These are phyloP conservation scores for Gymnosoma rotundatum DNA, from an alignment of 2,888 invertebrate species.

Conservation along the genomic window DNA sequence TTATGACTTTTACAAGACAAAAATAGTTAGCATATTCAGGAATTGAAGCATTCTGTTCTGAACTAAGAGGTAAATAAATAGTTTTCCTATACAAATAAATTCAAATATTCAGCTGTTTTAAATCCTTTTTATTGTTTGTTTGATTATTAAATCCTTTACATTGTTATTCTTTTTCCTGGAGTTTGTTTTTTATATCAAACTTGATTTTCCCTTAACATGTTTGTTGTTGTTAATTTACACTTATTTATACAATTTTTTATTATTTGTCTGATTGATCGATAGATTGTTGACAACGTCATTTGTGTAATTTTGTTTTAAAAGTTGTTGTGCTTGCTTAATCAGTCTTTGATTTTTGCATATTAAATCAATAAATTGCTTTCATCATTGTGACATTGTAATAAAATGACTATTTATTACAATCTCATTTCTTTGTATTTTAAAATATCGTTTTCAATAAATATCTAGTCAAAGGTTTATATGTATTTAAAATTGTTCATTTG, in stretches of 20 bases:
- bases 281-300: conserved; percentile 65
- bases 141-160: too few relatives aligned
- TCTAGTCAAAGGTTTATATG: conserved; percentile 32
- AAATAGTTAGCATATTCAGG: too few relatives aligned
- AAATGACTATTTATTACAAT: conserved; percentile 3
- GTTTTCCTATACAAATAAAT: background rate
- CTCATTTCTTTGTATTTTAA: conserved; percentile 36
- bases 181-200: conserved; percentile 14
- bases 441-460: conserved; percentile 13
- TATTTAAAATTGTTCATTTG: conserved; percentile 27
- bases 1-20: too few relatives aligned
- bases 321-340: conserved; percentile 70
- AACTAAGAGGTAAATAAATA: background rate
- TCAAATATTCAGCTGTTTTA: conserved; percentile 14
- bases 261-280: conserved; percentile 22
- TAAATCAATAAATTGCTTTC: conserved; percentile 50
- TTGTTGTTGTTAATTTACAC: background rate
- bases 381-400: conserved; percentile 38
- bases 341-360: conserved; percentile 66
- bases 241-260: background rate
- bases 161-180: background rate
- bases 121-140: conserved; percentile 4
- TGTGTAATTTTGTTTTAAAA: conserved; percentile 56
- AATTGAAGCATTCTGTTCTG: too few relatives aligned
- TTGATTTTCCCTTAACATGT: background rate